Conservation (phyloP, 1,140 invertebrate species). For the Bombus consobrinus region DNA sequence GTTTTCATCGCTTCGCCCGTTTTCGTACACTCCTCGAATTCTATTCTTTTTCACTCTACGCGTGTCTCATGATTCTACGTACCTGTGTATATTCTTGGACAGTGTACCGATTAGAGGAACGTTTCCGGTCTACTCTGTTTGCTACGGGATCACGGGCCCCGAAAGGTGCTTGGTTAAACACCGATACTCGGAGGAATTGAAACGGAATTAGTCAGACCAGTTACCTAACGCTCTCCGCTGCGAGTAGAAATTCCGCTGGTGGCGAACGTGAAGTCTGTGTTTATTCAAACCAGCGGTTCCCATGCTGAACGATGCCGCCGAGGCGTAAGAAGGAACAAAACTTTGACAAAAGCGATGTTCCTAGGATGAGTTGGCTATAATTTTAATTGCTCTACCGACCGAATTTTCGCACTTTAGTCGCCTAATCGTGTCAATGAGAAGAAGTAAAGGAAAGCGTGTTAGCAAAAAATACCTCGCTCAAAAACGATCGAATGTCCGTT, state of each 20-base stretch:
- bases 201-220: background rate
- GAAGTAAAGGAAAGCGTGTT: background rate
- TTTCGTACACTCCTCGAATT: background rate
- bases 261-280: background rate
- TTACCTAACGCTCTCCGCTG: background rate
- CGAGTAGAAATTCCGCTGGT: background rate
- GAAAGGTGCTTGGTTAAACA: background rate
- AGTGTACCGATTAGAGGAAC: too few relatives aligned
- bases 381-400: background rate
- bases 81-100: too few relatives aligned
- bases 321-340: background rate
- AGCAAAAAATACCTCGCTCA: background rate
- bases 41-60: background rate
- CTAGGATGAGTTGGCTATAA: background rate
- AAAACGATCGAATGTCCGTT: too few relatives aligned
- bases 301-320: background rate
- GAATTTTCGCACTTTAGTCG: too few relatives aligned
- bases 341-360: background rate
- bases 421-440: background rate
- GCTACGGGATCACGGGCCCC: too few relatives aligned
- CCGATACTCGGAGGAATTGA: background rate
- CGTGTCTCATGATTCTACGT: too few relatives aligned
- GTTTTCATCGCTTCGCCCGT: background rate
- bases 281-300: slow-evolving; percentile 18
- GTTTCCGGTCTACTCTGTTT: background rate